These are phyloP conservation scores for Cerastis leucographa DNA, from an alignment of 2,888 invertebrate genomes.

Conservation along the genomic window DNA sequence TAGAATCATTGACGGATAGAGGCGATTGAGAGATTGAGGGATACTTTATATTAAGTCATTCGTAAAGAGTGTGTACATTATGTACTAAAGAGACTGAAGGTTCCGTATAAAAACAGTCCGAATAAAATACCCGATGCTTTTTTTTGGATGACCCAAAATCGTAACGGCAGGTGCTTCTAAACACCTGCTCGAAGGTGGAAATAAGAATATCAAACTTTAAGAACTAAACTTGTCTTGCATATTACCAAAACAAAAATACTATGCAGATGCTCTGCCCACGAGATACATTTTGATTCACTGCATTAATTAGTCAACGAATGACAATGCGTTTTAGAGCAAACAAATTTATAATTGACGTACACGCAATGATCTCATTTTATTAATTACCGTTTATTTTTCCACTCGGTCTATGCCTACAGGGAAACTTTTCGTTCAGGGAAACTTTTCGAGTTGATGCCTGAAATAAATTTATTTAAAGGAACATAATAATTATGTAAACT, in stretches of 20 bases:
- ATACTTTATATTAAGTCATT: background rate
- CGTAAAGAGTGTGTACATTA: background rate
- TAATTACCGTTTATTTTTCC: conserved; percentile 1
- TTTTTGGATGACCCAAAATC: background rate
- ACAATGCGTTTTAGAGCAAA: background rate
- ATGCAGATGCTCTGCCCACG: background rate
- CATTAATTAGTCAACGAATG: background rate
- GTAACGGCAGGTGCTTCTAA: conserved; percentile 8
- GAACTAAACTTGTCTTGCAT: background rate
- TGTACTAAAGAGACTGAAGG: background rate
- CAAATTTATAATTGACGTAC: background rate
- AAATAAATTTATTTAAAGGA: too few species aligned
- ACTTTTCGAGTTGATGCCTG: too few species aligned
- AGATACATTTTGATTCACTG: background rate
- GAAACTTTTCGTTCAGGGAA: too few species aligned
- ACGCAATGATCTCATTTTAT: conserved; percentile 33
- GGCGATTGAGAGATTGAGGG: background rate
- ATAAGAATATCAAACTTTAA: background rate
- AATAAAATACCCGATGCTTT: conserved; percentile 1
- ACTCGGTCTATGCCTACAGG: background rate
- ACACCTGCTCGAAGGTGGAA: conserved; percentile 15
- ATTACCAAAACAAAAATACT: background rate
- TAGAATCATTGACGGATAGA: background rate
- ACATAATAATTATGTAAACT: too few species aligned
- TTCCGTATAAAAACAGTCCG: background rate